These are phyloP conservation scores for Cataglyphis cursor DNA, from an alignment of 2,888 invertebrate species.

Conservation along the genomic window DNA sequence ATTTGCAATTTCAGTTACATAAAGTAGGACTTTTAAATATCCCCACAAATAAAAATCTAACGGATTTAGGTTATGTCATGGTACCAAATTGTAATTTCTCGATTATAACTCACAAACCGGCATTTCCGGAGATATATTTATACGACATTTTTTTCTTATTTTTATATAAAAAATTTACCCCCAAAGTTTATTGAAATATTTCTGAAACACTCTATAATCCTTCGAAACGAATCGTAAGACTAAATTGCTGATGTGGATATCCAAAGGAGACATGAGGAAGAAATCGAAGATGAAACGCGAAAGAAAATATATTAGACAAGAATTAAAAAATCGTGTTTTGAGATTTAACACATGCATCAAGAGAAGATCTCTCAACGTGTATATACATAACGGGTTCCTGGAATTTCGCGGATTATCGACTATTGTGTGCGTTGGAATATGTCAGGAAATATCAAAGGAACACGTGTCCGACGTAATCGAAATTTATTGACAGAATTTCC, in stretches of 20 bases:
- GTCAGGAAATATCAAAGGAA: conserved; percentile 30
- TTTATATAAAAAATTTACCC: too few species aligned
- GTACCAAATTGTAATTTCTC: too few species aligned
- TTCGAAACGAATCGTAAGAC: background rate
- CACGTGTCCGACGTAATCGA: background rate
- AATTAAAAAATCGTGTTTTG: conserved; percentile 1
- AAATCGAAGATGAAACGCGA: background rate
- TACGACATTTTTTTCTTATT: too few species aligned
- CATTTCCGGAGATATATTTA: too few species aligned
- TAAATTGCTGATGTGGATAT: background rate
- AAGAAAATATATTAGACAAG: background rate
- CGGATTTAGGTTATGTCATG: too few species aligned
- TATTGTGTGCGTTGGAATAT: background rate
- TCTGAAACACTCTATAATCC: too few species aligned
- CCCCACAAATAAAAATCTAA: too few species aligned
- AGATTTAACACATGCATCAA: background rate
- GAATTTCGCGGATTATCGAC: conserved; percentile 25
- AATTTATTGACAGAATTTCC: conserved; percentile 47
- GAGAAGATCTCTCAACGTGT: background rate
- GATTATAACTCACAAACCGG: too few species aligned
- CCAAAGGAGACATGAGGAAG: background rate
- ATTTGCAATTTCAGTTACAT: too few species aligned
- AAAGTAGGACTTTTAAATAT: too few species aligned
- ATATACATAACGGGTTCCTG: background rate
- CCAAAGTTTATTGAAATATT: too few species aligned